Percentiles rank a stretch among this genome's conserved stretches.
Conservation (phyloP, 2,113 vertebrate genomes). For the Atrichornis clamosus region DNA sequence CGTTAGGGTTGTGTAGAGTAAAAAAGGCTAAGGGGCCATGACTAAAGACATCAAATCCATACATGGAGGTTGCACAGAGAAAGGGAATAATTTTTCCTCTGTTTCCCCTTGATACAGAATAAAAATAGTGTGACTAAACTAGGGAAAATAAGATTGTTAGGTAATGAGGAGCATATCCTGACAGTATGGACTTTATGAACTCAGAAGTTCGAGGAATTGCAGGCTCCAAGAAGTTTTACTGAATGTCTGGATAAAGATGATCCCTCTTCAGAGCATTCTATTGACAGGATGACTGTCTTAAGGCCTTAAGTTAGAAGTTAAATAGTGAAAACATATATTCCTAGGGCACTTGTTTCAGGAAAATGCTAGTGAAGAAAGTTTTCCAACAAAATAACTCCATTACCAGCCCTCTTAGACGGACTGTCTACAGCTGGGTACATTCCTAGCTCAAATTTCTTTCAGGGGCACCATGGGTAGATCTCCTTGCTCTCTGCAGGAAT, state of each 20-base stretch:
- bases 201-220: background rate
- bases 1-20: background rate
- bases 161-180: background rate
- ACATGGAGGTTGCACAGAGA: background rate
- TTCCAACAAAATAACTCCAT: background rate
- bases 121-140: background rate
- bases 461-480: fast-evolving
- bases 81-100: background rate
- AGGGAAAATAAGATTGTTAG: background rate
- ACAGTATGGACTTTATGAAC: background rate
- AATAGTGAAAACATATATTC: background rate
- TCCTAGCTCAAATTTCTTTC: background rate
- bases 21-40: background rate
- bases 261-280: background rate
- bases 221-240: background rate
- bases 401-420: background rate
- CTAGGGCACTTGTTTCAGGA: background rate
- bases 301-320: background rate
- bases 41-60: background rate
- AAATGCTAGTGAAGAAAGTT: background rate
- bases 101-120: background rate
- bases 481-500: background rate
- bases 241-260: background rate
- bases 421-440: background rate
- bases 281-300: background rate